Conservation (phyloP, 2,113 vertebrate genomes). For the Petrocephalus microphthalmus region DNA sequence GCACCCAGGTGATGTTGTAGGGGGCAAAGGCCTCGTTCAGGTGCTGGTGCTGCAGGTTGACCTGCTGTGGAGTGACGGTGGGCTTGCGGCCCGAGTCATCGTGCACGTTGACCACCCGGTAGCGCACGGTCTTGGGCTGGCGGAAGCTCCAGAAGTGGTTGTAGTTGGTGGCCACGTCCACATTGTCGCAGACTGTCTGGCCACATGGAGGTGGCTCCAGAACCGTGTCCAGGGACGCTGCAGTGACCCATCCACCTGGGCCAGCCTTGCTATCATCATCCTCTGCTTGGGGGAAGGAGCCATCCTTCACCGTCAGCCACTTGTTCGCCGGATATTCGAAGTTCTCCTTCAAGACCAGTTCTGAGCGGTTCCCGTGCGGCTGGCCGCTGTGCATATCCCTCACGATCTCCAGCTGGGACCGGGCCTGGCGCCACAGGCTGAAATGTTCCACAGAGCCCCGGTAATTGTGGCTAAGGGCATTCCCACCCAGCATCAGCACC, state of each 20-base stretch:
- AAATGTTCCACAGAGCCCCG: constrained; percentile 81
- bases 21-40: constrained; percentile 78
- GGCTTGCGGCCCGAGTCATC: constrained; percentile 70
- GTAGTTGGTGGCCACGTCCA: constrained; percentile 81
- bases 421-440: constrained; percentile 80
- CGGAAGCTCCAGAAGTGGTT: constrained; percentile 82
- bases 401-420: constrained; percentile 81
- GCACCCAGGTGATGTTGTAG: constrained; percentile 95
- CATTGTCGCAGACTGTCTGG: constrained; percentile 89
- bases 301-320: constrained; percentile 90
- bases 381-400: constrained; percentile 73
- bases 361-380: constrained; percentile 69
- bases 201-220: constrained; percentile 86
- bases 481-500: constrained; percentile 90
- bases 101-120: constrained; percentile 85
- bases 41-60: constrained; percentile 87
- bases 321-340: constrained; percentile 78
- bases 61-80: constrained; percentile 83
- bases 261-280: constrained; percentile 57
- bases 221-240: constrained; percentile 75
- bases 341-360: constrained; percentile 85
- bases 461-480: constrained; percentile 85
- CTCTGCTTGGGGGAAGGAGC: constrained; percentile 72
- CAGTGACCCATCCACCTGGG: constrained; percentile 45
- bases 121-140: constrained; percentile 77